Conservation (phyloP, 2,797 vertebrate genomes). For the Sphenodon punctatus region DNA sequence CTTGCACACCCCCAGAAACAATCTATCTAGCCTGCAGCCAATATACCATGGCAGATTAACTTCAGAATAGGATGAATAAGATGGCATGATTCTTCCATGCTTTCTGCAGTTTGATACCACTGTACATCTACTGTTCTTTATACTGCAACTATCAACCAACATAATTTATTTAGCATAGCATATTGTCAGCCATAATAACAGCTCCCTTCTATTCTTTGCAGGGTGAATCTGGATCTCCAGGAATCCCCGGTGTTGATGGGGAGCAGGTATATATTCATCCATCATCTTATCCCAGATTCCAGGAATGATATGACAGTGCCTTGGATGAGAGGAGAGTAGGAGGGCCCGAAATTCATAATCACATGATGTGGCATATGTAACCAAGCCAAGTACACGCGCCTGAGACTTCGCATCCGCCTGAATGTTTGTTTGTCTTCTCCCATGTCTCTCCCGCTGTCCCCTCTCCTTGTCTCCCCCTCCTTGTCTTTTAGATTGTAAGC, state of each 20-base stretch:
- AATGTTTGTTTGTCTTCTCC: no score
- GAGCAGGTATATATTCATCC: slow-evolving; percentile 83
- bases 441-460: no score
- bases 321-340: neutral
- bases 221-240: slow-evolving; percentile 92
- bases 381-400: no score
- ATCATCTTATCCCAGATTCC: neutral
- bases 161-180: neutral
- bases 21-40: neutral
- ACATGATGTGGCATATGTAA: neutral
- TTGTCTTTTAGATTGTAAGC: no score
- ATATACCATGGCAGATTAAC: neutral
- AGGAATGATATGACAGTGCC: neutral
- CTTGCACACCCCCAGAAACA: neutral
- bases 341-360: neutral
- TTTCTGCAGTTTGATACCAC: neutral
- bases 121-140: neutral
- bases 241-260: slow-evolving; percentile 90
- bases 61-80: neutral
- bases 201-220: no score
- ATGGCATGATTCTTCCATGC: neutral
- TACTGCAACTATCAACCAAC: neutral
- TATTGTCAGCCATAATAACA: neutral
- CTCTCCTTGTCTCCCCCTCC: no score
- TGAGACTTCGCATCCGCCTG: no score